Percentiles rank a stretch among this genome's conserved stretches.
Conservation (phyloP, 2,113 vertebrate genomes). For the Myrmecophaga tridactyla region DNA sequence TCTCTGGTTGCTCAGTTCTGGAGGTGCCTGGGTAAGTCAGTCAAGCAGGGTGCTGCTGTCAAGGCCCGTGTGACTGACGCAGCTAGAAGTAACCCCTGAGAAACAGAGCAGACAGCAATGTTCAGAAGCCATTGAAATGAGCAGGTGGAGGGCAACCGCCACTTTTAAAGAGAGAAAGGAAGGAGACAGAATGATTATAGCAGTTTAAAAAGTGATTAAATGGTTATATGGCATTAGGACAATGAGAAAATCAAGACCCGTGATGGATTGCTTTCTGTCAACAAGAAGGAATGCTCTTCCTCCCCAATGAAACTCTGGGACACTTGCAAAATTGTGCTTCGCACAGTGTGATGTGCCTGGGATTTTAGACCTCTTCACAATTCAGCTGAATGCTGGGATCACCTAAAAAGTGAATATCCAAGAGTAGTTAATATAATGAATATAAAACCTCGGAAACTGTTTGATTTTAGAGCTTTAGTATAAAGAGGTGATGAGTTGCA, state of each 20-base stretch:
- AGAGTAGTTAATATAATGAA: constrained; percentile 6
- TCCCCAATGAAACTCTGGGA: constrained; percentile 39
- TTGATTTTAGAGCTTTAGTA: neutral
- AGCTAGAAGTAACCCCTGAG: constrained; percentile 20
- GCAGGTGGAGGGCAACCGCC: constrained; percentile 13
- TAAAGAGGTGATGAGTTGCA: neutral
- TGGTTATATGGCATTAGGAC: neutral
- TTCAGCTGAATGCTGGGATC: neutral
- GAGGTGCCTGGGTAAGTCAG: neutral
- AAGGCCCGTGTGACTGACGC: neutral
- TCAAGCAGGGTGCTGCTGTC: neutral
- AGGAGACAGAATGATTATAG: neutral
- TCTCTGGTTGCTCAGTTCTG: constrained; percentile 9
- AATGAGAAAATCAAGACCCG: constrained; percentile 45
- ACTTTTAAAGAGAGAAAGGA: neutral
- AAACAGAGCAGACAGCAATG: constrained; percentile 27
- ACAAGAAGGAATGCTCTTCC: constrained; percentile 48
- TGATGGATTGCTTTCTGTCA: constrained; percentile 54
- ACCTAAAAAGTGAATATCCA: neutral
- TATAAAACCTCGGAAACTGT: neutral
- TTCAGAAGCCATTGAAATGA: constrained; percentile 21
- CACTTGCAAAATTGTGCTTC: constrained; percentile 44
- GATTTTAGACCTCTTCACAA: constrained; percentile 28
- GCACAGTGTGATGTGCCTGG: neutral
- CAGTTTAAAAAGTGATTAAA: constrained; percentile 32